These are phyloP conservation scores for Volucella bombylans DNA, from an alignment of 2,888 invertebrate species.

Conservation along the genomic window DNA sequence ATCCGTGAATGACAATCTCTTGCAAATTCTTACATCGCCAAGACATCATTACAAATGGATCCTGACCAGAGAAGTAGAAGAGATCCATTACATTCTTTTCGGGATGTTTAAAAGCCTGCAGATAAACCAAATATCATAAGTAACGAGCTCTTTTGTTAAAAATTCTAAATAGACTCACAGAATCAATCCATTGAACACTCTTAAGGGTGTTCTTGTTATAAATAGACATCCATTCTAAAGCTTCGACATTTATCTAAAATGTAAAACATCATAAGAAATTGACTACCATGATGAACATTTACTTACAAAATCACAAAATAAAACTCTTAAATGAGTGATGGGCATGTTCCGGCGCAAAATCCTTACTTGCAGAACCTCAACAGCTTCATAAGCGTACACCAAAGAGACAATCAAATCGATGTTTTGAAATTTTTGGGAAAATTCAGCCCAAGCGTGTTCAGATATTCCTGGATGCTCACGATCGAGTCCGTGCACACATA, in stretches of 20 bases:
- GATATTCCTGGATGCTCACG: conserved; percentile 86
- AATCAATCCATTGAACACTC: conserved; percentile 82
- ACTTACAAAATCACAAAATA: conserved; percentile 87
- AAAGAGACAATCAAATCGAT: conserved; percentile 81
- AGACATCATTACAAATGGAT: conserved; percentile 85
- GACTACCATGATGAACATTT: background rate
- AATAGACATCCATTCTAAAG: conserved; percentile 81
- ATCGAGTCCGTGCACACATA: conserved; percentile 88
- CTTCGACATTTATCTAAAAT: conserved; percentile 80
- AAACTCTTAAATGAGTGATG: conserved; percentile 87
- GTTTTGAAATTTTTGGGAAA: conserved; percentile 81
- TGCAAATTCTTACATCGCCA: conserved; percentile 85
- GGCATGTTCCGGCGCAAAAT: conserved; percentile 88
- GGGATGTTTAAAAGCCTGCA: conserved; percentile 79
- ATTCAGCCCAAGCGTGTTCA: conserved; percentile 86
- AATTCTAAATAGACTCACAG: conserved; percentile 75
- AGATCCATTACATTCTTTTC: conserved; percentile 79
- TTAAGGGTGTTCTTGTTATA: conserved; percentile 80
- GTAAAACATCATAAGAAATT: background rate
- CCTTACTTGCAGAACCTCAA: conserved; percentile 85
- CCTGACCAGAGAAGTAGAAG: conserved; percentile 79
- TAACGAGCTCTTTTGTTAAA: background rate
- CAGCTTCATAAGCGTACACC: conserved; percentile 88
- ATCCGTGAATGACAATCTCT: conserved; percentile 84
- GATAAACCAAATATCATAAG: conserved; percentile 25